Conservation (phyloP, 1,140 invertebrate genomes). For the Sycophaga agraensis region DNA sequence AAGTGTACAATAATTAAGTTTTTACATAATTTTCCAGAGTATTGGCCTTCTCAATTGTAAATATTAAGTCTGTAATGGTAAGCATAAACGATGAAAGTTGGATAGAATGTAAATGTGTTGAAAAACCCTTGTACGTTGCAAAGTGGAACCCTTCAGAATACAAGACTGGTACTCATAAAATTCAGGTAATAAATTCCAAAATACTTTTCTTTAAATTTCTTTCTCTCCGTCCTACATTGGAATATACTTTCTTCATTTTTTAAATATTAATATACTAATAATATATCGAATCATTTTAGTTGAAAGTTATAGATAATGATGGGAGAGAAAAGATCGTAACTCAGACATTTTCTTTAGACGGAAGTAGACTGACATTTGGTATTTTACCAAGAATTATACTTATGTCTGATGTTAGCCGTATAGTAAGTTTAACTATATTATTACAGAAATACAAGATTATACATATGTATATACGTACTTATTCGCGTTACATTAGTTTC, state of each 20-base stretch:
- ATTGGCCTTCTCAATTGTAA: constrained; percentile 71
- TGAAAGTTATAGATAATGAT: constrained; percentile 63
- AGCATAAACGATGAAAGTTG: constrained; percentile 67
- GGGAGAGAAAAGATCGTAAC: constrained; percentile 61
- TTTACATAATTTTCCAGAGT: constrained; percentile 59
- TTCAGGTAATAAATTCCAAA: constrained; percentile 64
- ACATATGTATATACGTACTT: no score
- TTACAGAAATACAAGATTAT: no score
- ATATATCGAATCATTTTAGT: constrained; percentile 52
- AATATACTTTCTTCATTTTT: no score
- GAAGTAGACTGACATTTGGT: constrained; percentile 65
- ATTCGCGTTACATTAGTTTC: constrained; percentile 64
- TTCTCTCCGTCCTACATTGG: no score
- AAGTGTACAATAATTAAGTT: not conserved
- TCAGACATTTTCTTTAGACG: constrained; percentile 81
- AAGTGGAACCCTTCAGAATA: constrained; percentile 73
- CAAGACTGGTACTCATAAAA: constrained; percentile 67
- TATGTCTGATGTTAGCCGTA: constrained; percentile 70
- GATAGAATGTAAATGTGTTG: constrained; percentile 62
- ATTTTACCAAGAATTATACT: constrained; percentile 70
- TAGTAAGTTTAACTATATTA: constrained; percentile 68
- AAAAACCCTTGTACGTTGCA: constrained; percentile 72
- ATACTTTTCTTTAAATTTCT: no score
- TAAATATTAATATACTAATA: constrained; percentile 1
- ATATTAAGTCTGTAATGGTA: constrained; percentile 66